Evolutionary conservation across 1,140 invertebrate genomes (phyloP).

Genomic region (Diorhabda elongata): DNA sequence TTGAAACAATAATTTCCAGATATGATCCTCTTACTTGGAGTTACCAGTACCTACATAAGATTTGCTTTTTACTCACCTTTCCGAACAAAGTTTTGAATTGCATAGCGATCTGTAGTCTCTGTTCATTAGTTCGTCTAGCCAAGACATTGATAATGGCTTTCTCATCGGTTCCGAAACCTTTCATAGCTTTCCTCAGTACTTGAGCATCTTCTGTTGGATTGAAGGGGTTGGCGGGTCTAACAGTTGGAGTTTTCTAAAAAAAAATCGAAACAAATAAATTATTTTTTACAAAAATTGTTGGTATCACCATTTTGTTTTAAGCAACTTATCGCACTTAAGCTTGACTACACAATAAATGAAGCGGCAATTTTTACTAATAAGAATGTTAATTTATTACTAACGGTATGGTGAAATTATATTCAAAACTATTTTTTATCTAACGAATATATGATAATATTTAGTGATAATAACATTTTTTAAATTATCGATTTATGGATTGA

Average conservation of each 20-base stretch:
- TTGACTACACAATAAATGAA: too few species aligned
- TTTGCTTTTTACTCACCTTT: slow-evolving; percentile 52
- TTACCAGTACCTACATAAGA: too few species aligned
- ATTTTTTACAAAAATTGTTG: slow-evolving; percentile 1
- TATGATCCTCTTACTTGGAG: too few species aligned
- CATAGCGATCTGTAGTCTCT: slow-evolving; percentile 68
- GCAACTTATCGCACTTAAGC: too few species aligned
- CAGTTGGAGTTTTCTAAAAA: slow-evolving; percentile 61
- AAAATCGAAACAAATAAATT: slow-evolving; percentile 9
- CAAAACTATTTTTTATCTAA: too few species aligned
- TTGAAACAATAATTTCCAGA: too few species aligned
- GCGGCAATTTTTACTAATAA: too few species aligned
- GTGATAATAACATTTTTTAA: too few species aligned
- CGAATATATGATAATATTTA: too few species aligned
- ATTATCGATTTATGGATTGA: too few species aligned
- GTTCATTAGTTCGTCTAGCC: slow-evolving; percentile 64
- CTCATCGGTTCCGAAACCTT: slow-evolving; percentile 79
- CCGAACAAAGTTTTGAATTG: slow-evolving; percentile 81
- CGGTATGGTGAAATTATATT: too few species aligned
- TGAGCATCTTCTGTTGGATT: slow-evolving; percentile 71
- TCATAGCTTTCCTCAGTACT: slow-evolving; percentile 74
- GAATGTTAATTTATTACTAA: too few species aligned
- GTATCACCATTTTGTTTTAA: background rate
- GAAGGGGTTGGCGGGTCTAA: slow-evolving; percentile 62
- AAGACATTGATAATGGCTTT: slow-evolving; percentile 74